phyloP scores from a whole-genome alignment of 2,797 vertebrate species.

The Chrysocyon brachyurus region DNA sequence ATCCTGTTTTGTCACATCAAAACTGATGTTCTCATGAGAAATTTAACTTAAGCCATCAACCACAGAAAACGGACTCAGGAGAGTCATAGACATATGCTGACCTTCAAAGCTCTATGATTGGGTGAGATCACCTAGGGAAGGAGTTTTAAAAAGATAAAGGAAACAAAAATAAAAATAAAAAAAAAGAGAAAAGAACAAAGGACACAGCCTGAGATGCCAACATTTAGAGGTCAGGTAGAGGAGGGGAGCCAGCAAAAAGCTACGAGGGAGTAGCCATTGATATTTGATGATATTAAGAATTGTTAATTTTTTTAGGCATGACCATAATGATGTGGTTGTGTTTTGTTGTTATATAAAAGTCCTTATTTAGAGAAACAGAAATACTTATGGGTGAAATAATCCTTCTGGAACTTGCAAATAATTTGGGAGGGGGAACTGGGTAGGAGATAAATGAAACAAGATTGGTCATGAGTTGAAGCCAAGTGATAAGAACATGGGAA shows the following conservation, averaged over 20 bases:
- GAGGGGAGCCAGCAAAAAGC: not conserved
- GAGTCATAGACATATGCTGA: not conserved
- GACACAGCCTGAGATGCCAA: not conserved
- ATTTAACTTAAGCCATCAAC: not conserved
- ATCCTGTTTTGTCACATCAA: not conserved
- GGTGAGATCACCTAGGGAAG: not conserved
- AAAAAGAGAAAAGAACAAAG: not conserved
- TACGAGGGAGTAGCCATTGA: not conserved
- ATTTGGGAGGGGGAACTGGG: not conserved
- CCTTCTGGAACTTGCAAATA: not conserved
- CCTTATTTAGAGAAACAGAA: not conserved
- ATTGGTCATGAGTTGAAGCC: not conserved
- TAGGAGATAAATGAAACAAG: not conserved
- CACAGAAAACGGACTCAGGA: not conserved
- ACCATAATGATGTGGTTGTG: not conserved
- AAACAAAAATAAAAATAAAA: not conserved
- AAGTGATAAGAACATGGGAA: not conserved
- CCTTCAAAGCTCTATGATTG: not conserved
- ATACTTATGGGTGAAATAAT: not conserved
- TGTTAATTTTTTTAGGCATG: not conserved
- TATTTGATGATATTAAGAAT: not conserved
- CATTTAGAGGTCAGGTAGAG: not conserved
- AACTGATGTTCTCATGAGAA: constrained; percentile 43
- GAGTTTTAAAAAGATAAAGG: not conserved
- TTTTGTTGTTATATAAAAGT: not conserved